Base-by-base conservation (phyloP, 2,888 invertebrate species). In the Drosophila sordidula region DNA sequence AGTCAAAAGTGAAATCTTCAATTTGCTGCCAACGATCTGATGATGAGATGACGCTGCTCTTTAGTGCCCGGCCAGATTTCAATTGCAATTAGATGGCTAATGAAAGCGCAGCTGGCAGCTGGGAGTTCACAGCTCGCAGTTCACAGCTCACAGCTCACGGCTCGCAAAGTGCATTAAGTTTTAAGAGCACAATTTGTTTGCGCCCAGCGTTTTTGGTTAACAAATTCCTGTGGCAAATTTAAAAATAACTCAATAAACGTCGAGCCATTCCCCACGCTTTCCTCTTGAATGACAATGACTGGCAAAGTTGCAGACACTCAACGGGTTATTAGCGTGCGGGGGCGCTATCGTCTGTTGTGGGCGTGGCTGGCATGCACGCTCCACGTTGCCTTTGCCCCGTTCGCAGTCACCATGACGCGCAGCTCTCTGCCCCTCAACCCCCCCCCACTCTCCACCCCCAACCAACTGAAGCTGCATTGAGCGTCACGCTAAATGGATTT, bases 401-500 rank as follows among this genome's bases (percentile, higher is more conserved):
- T 46, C 32, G 14, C 39, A 70, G 67, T 61, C 63, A 54, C 59
- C 52, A 66, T 75, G 70, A 82, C 56, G 70, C 70, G 66, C 65
- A 66, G 51, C 58, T 50, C 55, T 26, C 45, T 64, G 52, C 50
- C 62, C 34, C 47, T 32, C 6, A 2, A 8, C 38, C 26, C 14
- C n/a, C 6, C 11, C 12, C 4, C 6, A 8, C 9, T 18, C 0
- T 1, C 6, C 1, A 9, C 2, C 54, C 45, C 18, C 29, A 6
- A 26, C 66, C 50, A 68, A 59, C 34, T 54, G 51, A 12, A 63
- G 63, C 51, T 83, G 87, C 83, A 89, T 50, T 67, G 70, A 83
- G 87, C 84, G 75, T 64, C 65, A 69, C 72, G 73, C 78, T 89
- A 90, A 89, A 90, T 89, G 90, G 90, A 81, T 90, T 90, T 89